These are phyloP conservation scores for Poecilobothrus nobilitatus DNA, from an alignment of 2,888 invertebrate species.

Conservation along the genomic window DNA sequence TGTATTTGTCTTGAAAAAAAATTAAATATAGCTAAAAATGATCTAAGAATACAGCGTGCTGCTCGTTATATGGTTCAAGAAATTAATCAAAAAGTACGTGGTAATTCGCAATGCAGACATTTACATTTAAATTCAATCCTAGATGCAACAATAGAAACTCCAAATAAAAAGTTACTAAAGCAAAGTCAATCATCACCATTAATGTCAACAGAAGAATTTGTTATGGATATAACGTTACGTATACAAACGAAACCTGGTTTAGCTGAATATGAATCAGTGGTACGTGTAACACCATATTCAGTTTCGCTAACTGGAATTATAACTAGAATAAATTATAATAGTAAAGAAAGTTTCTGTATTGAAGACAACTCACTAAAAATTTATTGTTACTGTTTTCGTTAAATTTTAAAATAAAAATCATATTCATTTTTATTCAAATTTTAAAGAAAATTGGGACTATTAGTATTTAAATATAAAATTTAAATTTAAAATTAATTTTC, in stretches of 20 bases:
- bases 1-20: slow-evolving; percentile 73
- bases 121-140: slow-evolving; percentile 55
- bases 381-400: slow-evolving; percentile 59
- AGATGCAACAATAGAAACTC: slow-evolving; percentile 55
- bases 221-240: slow-evolving; percentile 43
- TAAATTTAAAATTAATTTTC: neutral
- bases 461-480: neutral
- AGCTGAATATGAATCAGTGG: slow-evolving; percentile 66
- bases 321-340: slow-evolving; percentile 70
- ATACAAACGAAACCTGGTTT: slow-evolving; percentile 47
- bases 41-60: slow-evolving; percentile 49
- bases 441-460: neutral
- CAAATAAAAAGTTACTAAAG: slow-evolving; percentile 37
- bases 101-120: slow-evolving; percentile 56
- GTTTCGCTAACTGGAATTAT: slow-evolving; percentile 52
- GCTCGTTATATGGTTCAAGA: slow-evolving; percentile 54
- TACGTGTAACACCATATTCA: slow-evolving; percentile 45
- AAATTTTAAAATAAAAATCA: neutral
- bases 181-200: slow-evolving; percentile 24
- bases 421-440: neutral
- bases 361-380: slow-evolving; percentile 65
- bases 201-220: slow-evolving; percentile 30
- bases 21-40: slow-evolving; percentile 47
- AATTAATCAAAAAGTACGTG: slow-evolving; percentile 55
- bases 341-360: slow-evolving; percentile 70